Evolutionary conservation across 2,888 invertebrate genomes (phyloP).

Genomic region (Myopa testacea): DNA sequence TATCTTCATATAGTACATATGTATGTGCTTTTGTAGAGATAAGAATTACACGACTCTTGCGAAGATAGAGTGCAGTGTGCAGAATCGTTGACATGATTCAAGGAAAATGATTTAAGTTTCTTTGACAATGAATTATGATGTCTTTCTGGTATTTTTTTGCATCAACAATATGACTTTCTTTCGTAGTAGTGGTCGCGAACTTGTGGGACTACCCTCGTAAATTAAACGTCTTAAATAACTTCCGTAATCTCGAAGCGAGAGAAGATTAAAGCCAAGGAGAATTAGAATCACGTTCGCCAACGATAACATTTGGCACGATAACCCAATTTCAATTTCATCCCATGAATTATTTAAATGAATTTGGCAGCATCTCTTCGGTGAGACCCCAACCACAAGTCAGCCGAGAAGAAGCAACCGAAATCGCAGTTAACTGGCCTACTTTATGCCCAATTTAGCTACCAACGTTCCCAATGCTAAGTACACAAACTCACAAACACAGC

Average conservation of each 20-base stretch:
- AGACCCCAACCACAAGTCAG: background rate
- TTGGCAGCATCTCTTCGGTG: slow-evolving; percentile 1
- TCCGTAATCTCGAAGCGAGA: background rate
- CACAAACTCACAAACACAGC: background rate
- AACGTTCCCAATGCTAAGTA: background rate
- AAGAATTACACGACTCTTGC: too few relatives aligned
- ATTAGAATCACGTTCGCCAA: background rate
- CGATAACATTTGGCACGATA: slow-evolving; percentile 14
- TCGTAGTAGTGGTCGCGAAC: too few relatives aligned
- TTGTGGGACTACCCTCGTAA: too few relatives aligned
- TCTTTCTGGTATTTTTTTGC: too few relatives aligned
- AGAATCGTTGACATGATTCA: too few relatives aligned
- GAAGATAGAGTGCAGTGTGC: too few relatives aligned
- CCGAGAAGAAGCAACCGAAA: background rate
- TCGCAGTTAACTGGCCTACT: slow-evolving; percentile 22
- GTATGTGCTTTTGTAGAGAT: too few relatives aligned
- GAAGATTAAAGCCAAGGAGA: background rate
- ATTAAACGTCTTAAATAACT: too few relatives aligned
- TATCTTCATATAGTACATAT: too few relatives aligned
- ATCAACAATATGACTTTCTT: too few relatives aligned
- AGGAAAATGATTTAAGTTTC: too few relatives aligned
- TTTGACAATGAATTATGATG: too few relatives aligned
- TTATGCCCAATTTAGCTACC: slow-evolving; percentile 33
- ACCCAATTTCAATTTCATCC: slow-evolving; percentile 13
- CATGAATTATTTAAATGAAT: slow-evolving; percentile 33